phyloP scores from a whole-genome alignment of 2,888 invertebrate genomes.

The Deroplatys truncata region DNA sequence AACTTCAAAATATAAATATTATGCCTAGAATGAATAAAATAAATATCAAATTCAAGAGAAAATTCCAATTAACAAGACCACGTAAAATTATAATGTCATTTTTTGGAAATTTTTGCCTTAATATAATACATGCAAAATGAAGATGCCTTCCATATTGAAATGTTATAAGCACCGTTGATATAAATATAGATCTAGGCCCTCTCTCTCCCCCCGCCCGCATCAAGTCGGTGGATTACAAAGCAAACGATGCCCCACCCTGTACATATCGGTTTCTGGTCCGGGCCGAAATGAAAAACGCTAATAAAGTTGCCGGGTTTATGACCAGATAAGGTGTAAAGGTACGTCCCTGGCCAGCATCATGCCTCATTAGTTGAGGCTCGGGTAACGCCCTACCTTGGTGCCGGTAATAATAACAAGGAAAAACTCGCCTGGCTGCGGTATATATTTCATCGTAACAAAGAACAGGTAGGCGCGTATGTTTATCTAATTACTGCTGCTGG shows the following conservation, averaged over 20 bases:
- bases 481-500: background rate
- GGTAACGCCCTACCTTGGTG: background rate
- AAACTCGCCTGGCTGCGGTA: background rate
- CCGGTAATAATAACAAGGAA: background rate
- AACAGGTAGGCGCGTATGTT: background rate
- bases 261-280: background rate
- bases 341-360: background rate
- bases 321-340: background rate
- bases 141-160: too few relatives aligned
- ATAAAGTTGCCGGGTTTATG: background rate
- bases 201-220: too few relatives aligned
- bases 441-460: background rate
- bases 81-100: too few relatives aligned
- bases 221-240: background rate
- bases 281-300: background rate
- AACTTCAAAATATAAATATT: too few relatives aligned
- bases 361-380: background rate
- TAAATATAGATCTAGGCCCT: too few relatives aligned
- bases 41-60: too few relatives aligned
- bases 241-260: background rate
- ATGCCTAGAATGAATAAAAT: too few relatives aligned
- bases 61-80: too few relatives aligned
- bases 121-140: too few relatives aligned
- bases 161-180: too few relatives aligned
- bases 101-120: too few relatives aligned